Evolutionary conservation across 23 tunicate genomes (phyloP), one percentile per base, ranked within the genome.

Genomic region (Botrylloides violaceus): DNA sequence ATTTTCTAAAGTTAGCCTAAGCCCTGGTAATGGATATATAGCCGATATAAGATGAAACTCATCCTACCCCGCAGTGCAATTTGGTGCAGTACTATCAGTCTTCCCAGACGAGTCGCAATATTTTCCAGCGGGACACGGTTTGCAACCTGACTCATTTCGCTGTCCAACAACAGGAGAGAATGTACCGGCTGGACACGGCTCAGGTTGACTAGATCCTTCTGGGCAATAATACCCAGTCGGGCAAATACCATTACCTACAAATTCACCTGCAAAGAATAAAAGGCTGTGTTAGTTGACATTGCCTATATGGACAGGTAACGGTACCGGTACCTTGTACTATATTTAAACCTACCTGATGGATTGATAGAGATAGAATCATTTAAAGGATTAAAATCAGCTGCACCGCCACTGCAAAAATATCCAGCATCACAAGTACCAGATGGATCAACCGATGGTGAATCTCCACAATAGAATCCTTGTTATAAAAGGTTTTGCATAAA

Each of bases 91-190:
- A 15, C 79, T 81, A 58, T 88, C 82, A 2, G 70, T 72, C 24
- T 59, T 72, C 4, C 82, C 90, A 26, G 85, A 48, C 9, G 75
- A 34, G 32, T 58, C 79, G 49, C 98, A 93, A 73, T 86, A 93
- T 72, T 72, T 66, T 32, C 98, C 98, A 33, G 94, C 81, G 0
- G 98, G 98, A 60, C 98, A 93, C 20, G 75, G 74, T 59, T 58
- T 76, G 60, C 97, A 90, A 35, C 71, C 75, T n/a, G 76, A 32
- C 7, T 25, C 70, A 36, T 66, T 68, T 47, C 38, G 48, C 31
- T 36, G 59, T 1, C 94, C 81, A 6, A 57, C 62, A n/a, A 62
- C 66, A 9, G 48, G 59, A 0, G 80, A 66, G 58, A 61, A 87
- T 19, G 86, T 74, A 1, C 99, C 99, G 32, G 83, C 65, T 9